A percentile compares a stretch with the other conserved stretches of the same genome.
Conservation (phyloP, 2,888 invertebrate genomes). For the Helicoverpa assulta region DNA sequence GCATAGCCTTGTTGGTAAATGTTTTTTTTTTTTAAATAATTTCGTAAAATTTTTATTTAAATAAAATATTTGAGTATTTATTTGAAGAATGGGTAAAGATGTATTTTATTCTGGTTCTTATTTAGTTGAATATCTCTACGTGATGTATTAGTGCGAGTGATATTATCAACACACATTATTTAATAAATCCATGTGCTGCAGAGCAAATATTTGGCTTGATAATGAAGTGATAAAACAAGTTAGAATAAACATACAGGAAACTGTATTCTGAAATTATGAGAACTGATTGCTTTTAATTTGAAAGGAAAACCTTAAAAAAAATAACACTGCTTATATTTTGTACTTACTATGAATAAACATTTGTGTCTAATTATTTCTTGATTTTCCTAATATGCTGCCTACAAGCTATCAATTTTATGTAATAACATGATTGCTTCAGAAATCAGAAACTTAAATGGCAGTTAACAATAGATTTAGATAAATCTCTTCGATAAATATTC, state of each 20-base stretch:
- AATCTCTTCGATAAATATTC: too few species aligned
- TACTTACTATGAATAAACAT: not conserved
- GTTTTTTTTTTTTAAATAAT: constrained; percentile 1
- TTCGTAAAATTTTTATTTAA: too few species aligned
- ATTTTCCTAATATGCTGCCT: too few species aligned
- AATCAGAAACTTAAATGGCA: too few species aligned
- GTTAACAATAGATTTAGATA: too few species aligned
- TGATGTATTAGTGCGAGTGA: not conserved
- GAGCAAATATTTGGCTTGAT: not conserved
- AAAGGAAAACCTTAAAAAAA: not conserved
- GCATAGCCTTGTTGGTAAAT: constrained; percentile 45
- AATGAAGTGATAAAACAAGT: not conserved
- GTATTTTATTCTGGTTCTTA: too few species aligned
- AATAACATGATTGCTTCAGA: too few species aligned
- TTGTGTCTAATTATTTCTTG: too few species aligned
- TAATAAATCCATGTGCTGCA: not conserved
- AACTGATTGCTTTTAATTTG: not conserved
- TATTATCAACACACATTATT: not conserved
- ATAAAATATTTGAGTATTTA: too few species aligned
- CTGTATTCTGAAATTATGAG: not conserved
- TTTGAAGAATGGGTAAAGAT: too few species aligned
- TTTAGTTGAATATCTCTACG: too few species aligned
- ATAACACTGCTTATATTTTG: not conserved
- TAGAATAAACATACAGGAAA: not conserved
- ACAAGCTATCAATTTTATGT: too few species aligned